phyloP scores from a whole-genome alignment of 1,140 invertebrate genomes.

The Chironomus tepperi region DNA sequence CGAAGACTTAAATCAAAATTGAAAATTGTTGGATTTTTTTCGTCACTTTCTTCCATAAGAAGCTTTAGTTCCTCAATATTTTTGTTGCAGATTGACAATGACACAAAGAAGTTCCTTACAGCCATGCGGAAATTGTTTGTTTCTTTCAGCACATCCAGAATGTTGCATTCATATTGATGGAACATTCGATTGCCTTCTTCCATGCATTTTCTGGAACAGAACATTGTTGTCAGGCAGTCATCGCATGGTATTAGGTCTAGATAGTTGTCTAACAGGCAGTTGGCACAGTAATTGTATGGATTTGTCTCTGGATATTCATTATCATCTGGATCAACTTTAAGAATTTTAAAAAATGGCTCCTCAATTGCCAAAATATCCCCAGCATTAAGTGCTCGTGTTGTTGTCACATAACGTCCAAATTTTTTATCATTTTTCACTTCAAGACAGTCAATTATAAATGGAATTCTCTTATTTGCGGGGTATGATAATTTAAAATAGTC shows the following conservation, averaged over 20 bases:
- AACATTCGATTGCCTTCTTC: slow-evolving; percentile 49
- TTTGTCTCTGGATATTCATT: slow-evolving; percentile 43
- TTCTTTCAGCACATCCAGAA: slow-evolving; percentile 41
- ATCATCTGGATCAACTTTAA: slow-evolving; percentile 4
- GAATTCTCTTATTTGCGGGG: slow-evolving; percentile 42
- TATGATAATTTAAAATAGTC: slow-evolving; percentile 38
- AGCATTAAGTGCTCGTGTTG: slow-evolving; percentile 52
- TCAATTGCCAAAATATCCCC: slow-evolving; percentile 73
- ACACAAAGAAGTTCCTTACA: neutral
- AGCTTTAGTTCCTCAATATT: neutral
- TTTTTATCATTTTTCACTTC: slow-evolving; percentile 46
- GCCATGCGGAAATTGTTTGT: neutral
- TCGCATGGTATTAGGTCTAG: slow-evolving; percentile 57
- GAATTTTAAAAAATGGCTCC: slow-evolving; percentile 49
- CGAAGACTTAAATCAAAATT: neutral
- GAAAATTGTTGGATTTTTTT: neutral
- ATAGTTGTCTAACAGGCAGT: slow-evolving; percentile 60
- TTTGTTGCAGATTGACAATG: neutral
- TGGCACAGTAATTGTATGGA: slow-evolving; percentile 62
- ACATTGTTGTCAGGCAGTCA: slow-evolving; percentile 53
- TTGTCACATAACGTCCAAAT: slow-evolving; percentile 56
- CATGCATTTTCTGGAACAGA: slow-evolving; percentile 62
- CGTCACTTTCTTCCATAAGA: neutral
- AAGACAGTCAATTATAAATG: slow-evolving; percentile 51
- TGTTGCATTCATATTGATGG: slow-evolving; percentile 67